Base-by-base conservation (phyloP, 2,797 vertebrate genomes). In the Diglossa cyanea region DNA sequence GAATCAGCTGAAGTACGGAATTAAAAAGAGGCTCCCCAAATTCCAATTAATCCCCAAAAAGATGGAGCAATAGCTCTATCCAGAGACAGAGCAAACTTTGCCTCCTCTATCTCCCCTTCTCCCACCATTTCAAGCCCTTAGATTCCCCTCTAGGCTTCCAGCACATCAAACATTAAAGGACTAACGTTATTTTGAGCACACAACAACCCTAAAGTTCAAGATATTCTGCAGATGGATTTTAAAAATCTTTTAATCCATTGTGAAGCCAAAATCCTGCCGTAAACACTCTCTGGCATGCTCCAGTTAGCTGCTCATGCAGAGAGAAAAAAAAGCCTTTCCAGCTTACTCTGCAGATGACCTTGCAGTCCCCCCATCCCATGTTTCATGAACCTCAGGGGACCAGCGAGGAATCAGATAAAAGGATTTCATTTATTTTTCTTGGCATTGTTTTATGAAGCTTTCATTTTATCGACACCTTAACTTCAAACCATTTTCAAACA, bases 211-310 rank as follows among this genome's bases (percentile, higher is more conserved):
- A 30, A 93, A 89, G 88, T 93, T 91, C 73, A 90, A 94, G 94
- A 80, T 72, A 87, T 70, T 95, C 90, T 72, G 77, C 73, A 95
- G 85, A 78, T 55, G 82, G 72, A 35, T 76, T 95, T 73, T 45
- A 72, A 88, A 88, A 86, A 90, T 78, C 91, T 96, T 94, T 88
- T 86, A 90, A 84, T 88, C 82, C 68, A 72, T 77, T 84, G 96
- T 90, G 86, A 94, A 94, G 94, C 78, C 90, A 58, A 76, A 58
- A 83, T 84, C 85, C 85, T 83, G 90, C 86, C 2, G 10, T 35
- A 78, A 86, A 89, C 90, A 33, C 90, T 90, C 88, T 77, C 73
- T 31, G 28, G 74, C 80, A 73, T 83, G 96, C 94, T 90, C 92
- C 93, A 92, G 61, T 94, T 82, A 91, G 93, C 85, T 78, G 62